phyloP scores from a whole-genome alignment of 2,888 invertebrate species.

The Philhelius pedissequus region DNA sequence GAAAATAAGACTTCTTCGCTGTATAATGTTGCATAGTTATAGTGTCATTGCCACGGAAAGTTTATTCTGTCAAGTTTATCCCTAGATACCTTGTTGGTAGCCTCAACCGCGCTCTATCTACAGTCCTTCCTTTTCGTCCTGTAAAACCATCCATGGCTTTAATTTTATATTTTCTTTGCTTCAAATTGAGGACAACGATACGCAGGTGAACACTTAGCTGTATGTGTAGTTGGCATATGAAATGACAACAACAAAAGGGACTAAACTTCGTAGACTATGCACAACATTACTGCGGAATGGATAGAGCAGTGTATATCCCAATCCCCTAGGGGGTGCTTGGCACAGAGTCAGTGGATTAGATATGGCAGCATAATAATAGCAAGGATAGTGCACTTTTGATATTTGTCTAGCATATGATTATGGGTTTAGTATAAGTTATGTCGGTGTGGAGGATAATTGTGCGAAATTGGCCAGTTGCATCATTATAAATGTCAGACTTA shows the following conservation, averaged over 20 bases:
- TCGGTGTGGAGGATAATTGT: slow-evolving; percentile 49
- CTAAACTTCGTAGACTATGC: slow-evolving; percentile 52
- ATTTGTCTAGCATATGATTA: slow-evolving; percentile 55
- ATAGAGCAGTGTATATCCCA: not conserved
- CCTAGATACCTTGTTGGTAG: slow-evolving; percentile 39
- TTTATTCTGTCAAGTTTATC: slow-evolving; percentile 56
- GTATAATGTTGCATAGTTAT: slow-evolving; percentile 16
- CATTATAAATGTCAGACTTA: not conserved
- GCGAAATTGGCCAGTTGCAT: slow-evolving; percentile 58
- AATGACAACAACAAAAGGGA: slow-evolving; percentile 10
- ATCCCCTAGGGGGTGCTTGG: slow-evolving; percentile 47
- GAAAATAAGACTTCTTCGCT: not conserved
- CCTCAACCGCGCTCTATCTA: not conserved
- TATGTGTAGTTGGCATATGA: slow-evolving; percentile 29
- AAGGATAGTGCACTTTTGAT: slow-evolving; percentile 40
- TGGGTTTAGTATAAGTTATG: slow-evolving; percentile 30
- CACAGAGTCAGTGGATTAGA: not conserved
- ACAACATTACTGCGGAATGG: slow-evolving; percentile 17
- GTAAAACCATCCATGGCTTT: not conserved
- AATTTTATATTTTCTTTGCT: slow-evolving; percentile 22
- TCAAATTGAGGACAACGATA: slow-evolving; percentile 56
- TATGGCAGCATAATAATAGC: not conserved
- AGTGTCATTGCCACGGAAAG: slow-evolving; percentile 57
- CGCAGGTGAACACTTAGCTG: slow-evolving; percentile 64
- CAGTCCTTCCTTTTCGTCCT: not conserved